Base-by-base conservation (phyloP, 2,797 vertebrate species). In the Gouania willdenowi region DNA sequence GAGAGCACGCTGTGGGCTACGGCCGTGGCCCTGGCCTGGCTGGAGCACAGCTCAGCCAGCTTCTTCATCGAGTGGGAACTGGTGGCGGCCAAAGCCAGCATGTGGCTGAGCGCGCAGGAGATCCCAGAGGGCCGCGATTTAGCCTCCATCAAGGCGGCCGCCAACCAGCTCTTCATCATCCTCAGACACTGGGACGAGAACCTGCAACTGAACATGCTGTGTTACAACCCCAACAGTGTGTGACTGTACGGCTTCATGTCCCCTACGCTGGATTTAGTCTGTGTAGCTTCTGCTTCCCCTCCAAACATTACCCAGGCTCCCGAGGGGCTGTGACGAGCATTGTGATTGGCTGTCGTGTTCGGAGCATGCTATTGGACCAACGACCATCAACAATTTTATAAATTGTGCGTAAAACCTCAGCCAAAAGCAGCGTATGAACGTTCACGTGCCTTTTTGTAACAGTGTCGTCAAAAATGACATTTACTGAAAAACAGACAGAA, bases 171-270 rank as follows among this genome's bases (percentile, higher is more conserved):
- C 20, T 98, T 99, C 4, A 93, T 98, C 64, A 91, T 99, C 52
- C 92, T 99, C 55, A 84, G 93, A 45, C 96, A 98, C 85, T 98
- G 96, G 96, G 91, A 99, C 9, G 94, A 99, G 36, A 98, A 93
- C 71, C 89, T 98, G 55, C 92, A 98, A 62, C 91, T 99, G 62
- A 94, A 95, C 56, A 87, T 97, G 91, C 88, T 99, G 15, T 99
- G 96, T 63, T 99, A 99, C 77, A 93, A 98, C 81, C 96, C 96
- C 0, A 91, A 89, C 78, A 92, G 89, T 0, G 83, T 97, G 66
- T 98, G 66, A 84, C n/a, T n/a, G n/a, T n/a, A n/a, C n/a, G 40
- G 10, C 37, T 36, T 25, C 10, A n/a, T 14, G 51, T 24, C 43
- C 41, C 39, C 22, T 9, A 22, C 21, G 12, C n/a, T n/a, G n/a